Conservation (phyloP, 2,797 vertebrate genomes). For the Tenualosa thibaudeaui region DNA sequence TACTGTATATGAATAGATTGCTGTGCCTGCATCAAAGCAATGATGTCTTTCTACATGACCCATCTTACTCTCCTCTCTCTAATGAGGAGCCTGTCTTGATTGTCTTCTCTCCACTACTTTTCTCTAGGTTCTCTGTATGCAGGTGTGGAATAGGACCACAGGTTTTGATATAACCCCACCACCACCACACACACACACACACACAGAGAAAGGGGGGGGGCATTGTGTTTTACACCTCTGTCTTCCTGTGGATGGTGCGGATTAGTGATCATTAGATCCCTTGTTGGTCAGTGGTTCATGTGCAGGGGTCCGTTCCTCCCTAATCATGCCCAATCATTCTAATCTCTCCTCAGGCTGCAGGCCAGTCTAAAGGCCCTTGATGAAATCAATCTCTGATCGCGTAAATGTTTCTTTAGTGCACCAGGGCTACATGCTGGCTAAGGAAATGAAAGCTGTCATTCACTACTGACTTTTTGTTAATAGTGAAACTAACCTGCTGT, state of each 20-base stretch:
- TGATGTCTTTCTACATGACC: conserved; percentile 58
- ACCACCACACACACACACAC: not conserved
- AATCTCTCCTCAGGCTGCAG: conserved; percentile 54
- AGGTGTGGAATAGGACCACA: not conserved
- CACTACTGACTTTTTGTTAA: not conserved
- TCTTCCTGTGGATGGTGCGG: conserved; percentile 25
- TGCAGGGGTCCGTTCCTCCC: conserved; percentile 36
- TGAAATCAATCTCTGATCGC: conserved; percentile 59
- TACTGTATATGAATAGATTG: conserved; percentile 48
- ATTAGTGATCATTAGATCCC: conserved; percentile 33
- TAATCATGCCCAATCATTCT: conserved; percentile 54
- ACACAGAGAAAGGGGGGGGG: no score
- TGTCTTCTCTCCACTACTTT: not conserved
- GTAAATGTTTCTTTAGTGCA: conserved; percentile 45
- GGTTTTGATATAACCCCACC: not conserved
- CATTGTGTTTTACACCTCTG: conserved; percentile 3
- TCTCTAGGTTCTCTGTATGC: not conserved
- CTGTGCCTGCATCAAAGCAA: not conserved
- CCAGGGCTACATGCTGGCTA: not conserved
- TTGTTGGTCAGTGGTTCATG: conserved; percentile 38
- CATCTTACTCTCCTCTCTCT: conserved; percentile 49
- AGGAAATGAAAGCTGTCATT: not conserved
- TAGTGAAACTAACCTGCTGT: not conserved
- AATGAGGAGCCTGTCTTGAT: conserved; percentile 42
- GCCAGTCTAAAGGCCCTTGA: conserved; percentile 51